A percentile compares a stretch with the other conserved stretches of the same genome.
Conservation (phyloP, 2,888 invertebrate genomes). For the Lepetodrilus schrolli region DNA sequence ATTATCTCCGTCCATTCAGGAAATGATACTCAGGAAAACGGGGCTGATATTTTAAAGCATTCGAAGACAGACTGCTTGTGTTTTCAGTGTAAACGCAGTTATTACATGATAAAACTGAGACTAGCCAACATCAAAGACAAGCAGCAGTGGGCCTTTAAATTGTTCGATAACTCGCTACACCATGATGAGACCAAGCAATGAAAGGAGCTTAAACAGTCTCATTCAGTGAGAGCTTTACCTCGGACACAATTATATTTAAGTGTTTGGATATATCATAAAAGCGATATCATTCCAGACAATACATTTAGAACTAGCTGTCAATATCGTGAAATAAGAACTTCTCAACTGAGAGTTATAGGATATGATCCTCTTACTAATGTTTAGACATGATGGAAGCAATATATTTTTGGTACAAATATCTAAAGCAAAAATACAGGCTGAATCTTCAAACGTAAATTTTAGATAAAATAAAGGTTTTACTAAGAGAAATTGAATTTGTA, state of each 20-base stretch:
- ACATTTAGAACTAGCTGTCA: background rate
- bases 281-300: background rate
- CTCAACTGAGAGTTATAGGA: too few relatives aligned
- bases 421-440: too few relatives aligned
- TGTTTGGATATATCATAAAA: background rate
- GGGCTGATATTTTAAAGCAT: background rate
- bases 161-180: background rate
- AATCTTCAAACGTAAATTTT: too few relatives aligned
- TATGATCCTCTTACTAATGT: too few relatives aligned
- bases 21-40: background rate
- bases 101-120: background rate
- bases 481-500: too few relatives aligned
- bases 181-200: background rate
- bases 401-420: too few relatives aligned
- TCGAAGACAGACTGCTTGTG: background rate
- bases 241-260: background rate
- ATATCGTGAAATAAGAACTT: too few relatives aligned
- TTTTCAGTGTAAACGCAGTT: conserved; percentile 17
- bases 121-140: background rate
- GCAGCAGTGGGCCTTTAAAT: background rate
- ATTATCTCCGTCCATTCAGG: background rate
- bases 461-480: too few relatives aligned
- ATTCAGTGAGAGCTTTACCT: background rate
- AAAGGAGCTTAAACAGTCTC: background rate
- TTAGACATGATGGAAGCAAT: too few relatives aligned